Percentiles rank a stretch among this genome's conserved stretches.
phyloP scores from a whole-genome alignment of 2,113 vertebrate species.

The Limnothrissa miodon region DNA sequence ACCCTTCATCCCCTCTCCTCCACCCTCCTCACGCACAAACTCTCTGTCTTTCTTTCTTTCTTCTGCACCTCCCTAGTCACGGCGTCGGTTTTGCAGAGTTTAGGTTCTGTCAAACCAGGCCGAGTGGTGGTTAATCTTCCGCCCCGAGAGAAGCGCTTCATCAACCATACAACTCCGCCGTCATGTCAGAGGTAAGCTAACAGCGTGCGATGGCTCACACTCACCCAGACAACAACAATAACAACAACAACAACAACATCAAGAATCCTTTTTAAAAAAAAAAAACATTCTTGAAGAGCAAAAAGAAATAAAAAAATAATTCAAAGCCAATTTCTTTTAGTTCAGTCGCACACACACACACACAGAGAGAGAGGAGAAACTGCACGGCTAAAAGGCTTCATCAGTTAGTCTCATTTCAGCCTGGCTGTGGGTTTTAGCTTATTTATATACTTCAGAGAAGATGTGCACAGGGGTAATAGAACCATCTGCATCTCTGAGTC shows the following conservation, averaged over 20 bases:
- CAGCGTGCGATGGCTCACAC: constrained; percentile 62
- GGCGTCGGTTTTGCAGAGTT: constrained; percentile 57
- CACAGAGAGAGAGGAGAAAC: constrained; percentile 62
- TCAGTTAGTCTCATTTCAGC: constrained; percentile 59
- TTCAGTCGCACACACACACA: constrained; percentile 12
- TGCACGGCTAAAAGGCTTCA: constrained; percentile 71
- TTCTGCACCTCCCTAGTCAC: constrained; percentile 40
- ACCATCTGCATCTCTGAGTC: constrained; percentile 60
- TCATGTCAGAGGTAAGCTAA: constrained; percentile 69
- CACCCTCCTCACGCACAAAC: constrained; percentile 45
- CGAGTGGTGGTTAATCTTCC: constrained; percentile 64
- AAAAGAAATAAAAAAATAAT: constrained; percentile 59
- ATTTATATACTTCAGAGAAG: constrained; percentile 58
- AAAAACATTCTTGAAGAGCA: constrained; percentile 18
- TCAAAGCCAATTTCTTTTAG: constrained; percentile 69
- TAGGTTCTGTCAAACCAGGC: constrained; percentile 35
- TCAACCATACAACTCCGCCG: constrained; percentile 64
- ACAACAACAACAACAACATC: constrained; percentile 21
- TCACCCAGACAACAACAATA: constrained; percentile 66
- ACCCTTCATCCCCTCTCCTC: constrained; percentile 51
- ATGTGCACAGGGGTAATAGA: constrained; percentile 67
- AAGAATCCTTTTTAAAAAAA: background rate
- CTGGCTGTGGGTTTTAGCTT: constrained; percentile 26
- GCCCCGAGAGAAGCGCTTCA: constrained; percentile 65
- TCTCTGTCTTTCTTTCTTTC: constrained; percentile 55